These are phyloP conservation scores for Petromus typicus DNA, from an alignment of 2,113 vertebrate species.

Conservation along the genomic window DNA sequence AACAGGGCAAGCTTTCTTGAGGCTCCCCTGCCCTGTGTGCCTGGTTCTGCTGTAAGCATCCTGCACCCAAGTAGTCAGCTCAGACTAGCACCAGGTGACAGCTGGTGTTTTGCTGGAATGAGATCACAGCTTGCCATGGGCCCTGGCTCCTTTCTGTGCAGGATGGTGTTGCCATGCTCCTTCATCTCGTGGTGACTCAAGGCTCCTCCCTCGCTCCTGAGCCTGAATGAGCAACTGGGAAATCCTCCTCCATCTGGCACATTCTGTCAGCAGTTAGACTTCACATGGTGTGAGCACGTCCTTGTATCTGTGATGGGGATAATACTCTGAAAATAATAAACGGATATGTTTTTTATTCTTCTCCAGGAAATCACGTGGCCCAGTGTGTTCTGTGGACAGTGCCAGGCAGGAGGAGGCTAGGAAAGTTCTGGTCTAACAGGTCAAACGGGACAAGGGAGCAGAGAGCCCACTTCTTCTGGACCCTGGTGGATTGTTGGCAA, in stretches of 20 bases:
- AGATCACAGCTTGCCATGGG: slow-evolving; percentile 55
- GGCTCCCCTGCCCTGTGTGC: fast-evolving
- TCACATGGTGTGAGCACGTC: neutral
- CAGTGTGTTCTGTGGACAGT: neutral
- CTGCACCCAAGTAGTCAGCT: neutral
- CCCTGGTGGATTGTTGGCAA: neutral
- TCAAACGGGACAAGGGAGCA: neutral
- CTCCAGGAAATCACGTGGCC: neutral
- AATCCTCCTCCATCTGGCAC: neutral
- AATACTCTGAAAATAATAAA: slow-evolving; percentile 59
- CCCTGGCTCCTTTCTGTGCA: neutral
- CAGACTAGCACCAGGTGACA: neutral
- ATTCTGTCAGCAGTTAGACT: neutral
- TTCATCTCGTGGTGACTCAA: neutral
- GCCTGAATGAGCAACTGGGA: slow-evolving; percentile 56
- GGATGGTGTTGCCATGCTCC: neutral
- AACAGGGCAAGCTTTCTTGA: too few relatives aligned
- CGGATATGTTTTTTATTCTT: slow-evolving; percentile 26
- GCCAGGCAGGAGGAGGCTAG: neutral
- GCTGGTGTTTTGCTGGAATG: slow-evolving; percentile 60
- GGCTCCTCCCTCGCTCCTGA: neutral
- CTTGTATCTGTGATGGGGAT: neutral
- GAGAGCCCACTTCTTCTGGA: neutral
- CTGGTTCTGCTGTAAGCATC: neutral
- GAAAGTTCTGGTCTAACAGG: neutral